phyloP scores from a whole-genome alignment of 2,113 vertebrate species.

The Misgurnus anguillicaudatus region DNA sequence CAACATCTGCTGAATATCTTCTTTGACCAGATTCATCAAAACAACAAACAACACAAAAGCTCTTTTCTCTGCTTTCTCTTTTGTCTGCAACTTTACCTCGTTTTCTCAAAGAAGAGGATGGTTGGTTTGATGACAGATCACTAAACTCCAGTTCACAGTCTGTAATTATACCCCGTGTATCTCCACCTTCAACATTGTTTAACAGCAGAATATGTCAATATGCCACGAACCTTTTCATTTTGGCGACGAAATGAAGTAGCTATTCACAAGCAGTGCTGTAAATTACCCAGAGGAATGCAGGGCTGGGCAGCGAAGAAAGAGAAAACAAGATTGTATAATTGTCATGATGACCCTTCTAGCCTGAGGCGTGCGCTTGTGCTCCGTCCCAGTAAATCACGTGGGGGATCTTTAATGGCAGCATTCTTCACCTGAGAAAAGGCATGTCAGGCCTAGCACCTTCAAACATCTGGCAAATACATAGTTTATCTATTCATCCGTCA shows the following conservation, averaged over 20 bases:
- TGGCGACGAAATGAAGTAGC: constrained; percentile 77
- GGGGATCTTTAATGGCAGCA: constrained; percentile 37
- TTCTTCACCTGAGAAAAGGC: constrained; percentile 31
- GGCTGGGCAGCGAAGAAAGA: constrained; percentile 57
- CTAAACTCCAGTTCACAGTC: constrained; percentile 52
- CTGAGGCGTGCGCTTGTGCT: constrained; percentile 38
- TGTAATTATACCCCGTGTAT: constrained; percentile 82
- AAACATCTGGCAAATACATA: not conserved
- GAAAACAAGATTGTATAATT: constrained; percentile 60
- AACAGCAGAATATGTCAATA: constrained; percentile 85
- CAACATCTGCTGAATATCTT: constrained; percentile 53
- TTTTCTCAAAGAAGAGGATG: constrained; percentile 12
- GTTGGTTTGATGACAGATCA: not conserved
- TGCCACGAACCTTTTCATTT: constrained; percentile 82
- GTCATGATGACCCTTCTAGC: constrained; percentile 49
- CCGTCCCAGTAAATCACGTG: constrained; percentile 43
- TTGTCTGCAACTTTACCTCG: not conserved
- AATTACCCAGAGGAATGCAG: constrained; percentile 82
- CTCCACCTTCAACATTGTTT: constrained; percentile 83
- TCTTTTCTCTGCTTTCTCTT: not conserved
- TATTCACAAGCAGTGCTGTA: constrained; percentile 76
- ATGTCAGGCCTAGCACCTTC: not conserved
- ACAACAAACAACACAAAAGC: not conserved
- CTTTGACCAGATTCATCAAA: constrained; percentile 17
- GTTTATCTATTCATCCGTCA: not conserved